Evolutionary conservation across 2,797 vertebrate species (phyloP).

Genomic region (Alfaro cultratus): DNA sequence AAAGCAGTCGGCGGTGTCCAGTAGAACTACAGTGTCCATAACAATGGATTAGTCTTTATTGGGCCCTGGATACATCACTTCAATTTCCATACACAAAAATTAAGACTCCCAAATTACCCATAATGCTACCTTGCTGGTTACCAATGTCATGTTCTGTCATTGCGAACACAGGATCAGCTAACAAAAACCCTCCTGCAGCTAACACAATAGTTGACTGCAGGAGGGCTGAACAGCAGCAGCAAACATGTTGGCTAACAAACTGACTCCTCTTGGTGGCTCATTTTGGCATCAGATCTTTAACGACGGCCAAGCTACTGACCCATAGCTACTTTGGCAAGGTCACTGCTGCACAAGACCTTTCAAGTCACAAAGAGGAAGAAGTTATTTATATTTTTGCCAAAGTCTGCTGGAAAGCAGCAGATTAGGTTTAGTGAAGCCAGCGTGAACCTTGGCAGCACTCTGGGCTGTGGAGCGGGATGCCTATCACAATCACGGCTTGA

Average conservation of each 20-base stretch:
- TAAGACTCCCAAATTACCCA: neutral
- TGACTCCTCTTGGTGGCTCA: neutral
- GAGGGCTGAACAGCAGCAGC: neutral
- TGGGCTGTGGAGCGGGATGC: slow-evolving; percentile 7
- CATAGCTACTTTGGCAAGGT: slow-evolving; percentile 1
- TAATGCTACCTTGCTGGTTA: neutral
- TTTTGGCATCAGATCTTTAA: slow-evolving; percentile 13
- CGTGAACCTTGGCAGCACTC: slow-evolving; percentile 24
- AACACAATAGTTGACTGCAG: neutral
- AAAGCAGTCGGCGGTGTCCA: neutral
- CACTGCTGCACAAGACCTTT: slow-evolving; percentile 15
- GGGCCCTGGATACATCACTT: neutral
- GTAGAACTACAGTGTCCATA: neutral
- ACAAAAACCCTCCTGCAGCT: neutral
- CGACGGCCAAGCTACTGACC: neutral
- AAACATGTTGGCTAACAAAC: neutral
- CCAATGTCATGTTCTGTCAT: neutral
- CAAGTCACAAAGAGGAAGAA: slow-evolving; percentile 28
- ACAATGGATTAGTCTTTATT: neutral
- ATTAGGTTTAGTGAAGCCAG: slow-evolving; percentile 22
- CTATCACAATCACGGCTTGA: slow-evolving; percentile 23
- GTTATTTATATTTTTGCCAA: slow-evolving; percentile 5
- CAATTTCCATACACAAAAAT: neutral
- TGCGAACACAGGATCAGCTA: neutral
- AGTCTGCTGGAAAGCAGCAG: slow-evolving; percentile 19